Evolutionary conservation across 2,888 invertebrate genomes (phyloP).

Genomic region (Nemurella pictetii): DNA sequence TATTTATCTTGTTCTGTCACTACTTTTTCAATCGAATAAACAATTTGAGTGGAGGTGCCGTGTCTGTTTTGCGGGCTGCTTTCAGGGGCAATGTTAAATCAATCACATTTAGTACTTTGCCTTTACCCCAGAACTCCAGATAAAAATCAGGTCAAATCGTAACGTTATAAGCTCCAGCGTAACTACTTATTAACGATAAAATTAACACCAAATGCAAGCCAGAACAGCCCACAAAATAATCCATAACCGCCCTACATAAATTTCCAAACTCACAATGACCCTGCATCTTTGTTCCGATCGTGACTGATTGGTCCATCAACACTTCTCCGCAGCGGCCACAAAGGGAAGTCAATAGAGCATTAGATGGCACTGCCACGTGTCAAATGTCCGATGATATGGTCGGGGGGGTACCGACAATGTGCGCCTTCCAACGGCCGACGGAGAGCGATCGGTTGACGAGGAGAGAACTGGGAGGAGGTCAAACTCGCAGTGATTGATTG

Average conservation of each 20-base stretch:
- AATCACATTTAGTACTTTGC: too few species aligned
- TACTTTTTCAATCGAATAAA: too few species aligned
- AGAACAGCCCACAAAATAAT: not conserved
- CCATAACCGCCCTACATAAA: not conserved
- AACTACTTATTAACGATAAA: too few species aligned
- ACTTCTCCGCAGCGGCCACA: conserved; percentile 28
- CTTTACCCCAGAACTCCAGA: too few species aligned
- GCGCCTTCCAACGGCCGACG: not conserved
- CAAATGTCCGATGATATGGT: conserved; percentile 6
- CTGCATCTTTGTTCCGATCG: conserved; percentile 19
- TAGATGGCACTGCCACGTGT: conserved; percentile 35
- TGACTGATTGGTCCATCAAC: conserved; percentile 36
- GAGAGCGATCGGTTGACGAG: not conserved
- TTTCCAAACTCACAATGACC: not conserved
- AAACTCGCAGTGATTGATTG: conserved; percentile 18
- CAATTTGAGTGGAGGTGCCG: not conserved
- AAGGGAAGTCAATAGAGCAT: conserved; percentile 35
- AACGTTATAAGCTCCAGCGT: too few species aligned
- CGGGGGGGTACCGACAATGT: not conserved
- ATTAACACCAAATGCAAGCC: not conserved
- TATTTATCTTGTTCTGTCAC: too few species aligned
- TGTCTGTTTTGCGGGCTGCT: not conserved
- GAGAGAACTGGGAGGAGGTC: not conserved
- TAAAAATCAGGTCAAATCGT: too few species aligned
- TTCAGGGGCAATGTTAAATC: too few species aligned